These are phyloP conservation scores for Paraplagusia blochii DNA, from an alignment of 2,113 vertebrate genomes.

Conservation along the genomic window DNA sequence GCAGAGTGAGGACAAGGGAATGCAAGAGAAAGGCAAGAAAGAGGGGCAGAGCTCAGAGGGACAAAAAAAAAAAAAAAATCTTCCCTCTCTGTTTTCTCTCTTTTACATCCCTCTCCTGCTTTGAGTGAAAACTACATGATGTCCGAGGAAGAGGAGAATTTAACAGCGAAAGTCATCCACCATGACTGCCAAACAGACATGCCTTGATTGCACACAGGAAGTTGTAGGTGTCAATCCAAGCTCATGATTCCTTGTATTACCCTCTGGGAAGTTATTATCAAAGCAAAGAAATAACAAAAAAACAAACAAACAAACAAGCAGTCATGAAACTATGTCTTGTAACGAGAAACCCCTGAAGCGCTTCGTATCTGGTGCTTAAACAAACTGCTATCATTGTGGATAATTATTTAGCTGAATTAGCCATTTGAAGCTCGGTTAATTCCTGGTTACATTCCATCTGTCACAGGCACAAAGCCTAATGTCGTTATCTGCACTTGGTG, in stretches of 20 bases:
- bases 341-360: conserved; percentile 25
- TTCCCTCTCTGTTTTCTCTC: conserved; percentile 38
- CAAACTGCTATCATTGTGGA: conserved; percentile 59
- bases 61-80: conserved; percentile 33
- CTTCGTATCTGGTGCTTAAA: conserved; percentile 43
- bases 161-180: conserved; percentile 50
- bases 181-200: conserved; percentile 56
- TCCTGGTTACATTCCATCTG: conserved; percentile 67
- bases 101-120: conserved; percentile 25
- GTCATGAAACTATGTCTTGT: conserved; percentile 49
- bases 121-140: conserved; percentile 47
- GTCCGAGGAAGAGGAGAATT: conserved; percentile 44
- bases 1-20: conserved; percentile 59
- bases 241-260: conserved; percentile 47
- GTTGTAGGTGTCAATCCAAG: conserved; percentile 61
- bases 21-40: conserved; percentile 46
- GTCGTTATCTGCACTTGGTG: conserved; percentile 59
- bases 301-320: no score
- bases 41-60: conserved; percentile 40
- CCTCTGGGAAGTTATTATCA: conserved; percentile 14
- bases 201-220: conserved; percentile 58
- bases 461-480: conserved; percentile 61
- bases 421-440: conserved; percentile 63
- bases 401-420: conserved; percentile 64
- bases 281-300: conserved; percentile 27